phyloP scores from a whole-genome alignment of 1,140 invertebrate genomes.

The Pinna nobilis region DNA sequence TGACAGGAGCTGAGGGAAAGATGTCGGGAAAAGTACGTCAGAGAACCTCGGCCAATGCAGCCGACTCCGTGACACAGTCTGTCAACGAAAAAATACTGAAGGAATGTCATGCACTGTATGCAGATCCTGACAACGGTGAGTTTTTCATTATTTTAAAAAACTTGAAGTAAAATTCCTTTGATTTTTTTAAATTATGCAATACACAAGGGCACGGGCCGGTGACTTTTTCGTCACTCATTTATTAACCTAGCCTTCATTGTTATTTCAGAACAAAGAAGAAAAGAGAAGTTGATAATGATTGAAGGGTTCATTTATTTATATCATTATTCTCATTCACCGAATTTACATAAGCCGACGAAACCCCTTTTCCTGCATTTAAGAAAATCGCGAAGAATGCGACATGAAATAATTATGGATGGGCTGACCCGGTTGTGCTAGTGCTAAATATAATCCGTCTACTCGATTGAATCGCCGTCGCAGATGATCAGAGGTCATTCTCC shows the following conservation, averaged over 20 bases:
- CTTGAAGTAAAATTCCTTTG: constrained; percentile 17
- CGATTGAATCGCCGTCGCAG: constrained; percentile 32
- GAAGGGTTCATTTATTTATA: too few relatives aligned
- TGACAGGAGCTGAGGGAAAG: constrained; percentile 41
- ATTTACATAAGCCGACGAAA: background rate
- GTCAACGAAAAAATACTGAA: constrained; percentile 79
- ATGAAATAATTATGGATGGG: too few relatives aligned
- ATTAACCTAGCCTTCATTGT: constrained; percentile 1
- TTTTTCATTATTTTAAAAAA: constrained; percentile 13
- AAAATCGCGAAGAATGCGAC: background rate
- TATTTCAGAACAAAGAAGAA: background rate
- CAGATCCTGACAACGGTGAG: constrained; percentile 77
- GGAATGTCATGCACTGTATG: constrained; percentile 79
- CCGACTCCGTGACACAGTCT: constrained; percentile 75
- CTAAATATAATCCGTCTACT: constrained; percentile 52
- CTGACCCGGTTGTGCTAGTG: constrained; percentile 24
- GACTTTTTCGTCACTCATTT: constrained; percentile 20
- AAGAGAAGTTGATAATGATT: too few relatives aligned
- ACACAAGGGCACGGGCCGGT: constrained; percentile 36
- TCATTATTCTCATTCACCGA: background rate
- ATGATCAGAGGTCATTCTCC: constrained; percentile 49
- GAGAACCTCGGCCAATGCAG: constrained; percentile 74
- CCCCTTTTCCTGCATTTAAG: background rate
- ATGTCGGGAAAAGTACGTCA: constrained; percentile 76
- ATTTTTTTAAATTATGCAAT: constrained; percentile 22